These are phyloP conservation scores for Marasmarcha lunaedactyla DNA, from an alignment of 2,888 invertebrate species.

Conservation along the genomic window DNA sequence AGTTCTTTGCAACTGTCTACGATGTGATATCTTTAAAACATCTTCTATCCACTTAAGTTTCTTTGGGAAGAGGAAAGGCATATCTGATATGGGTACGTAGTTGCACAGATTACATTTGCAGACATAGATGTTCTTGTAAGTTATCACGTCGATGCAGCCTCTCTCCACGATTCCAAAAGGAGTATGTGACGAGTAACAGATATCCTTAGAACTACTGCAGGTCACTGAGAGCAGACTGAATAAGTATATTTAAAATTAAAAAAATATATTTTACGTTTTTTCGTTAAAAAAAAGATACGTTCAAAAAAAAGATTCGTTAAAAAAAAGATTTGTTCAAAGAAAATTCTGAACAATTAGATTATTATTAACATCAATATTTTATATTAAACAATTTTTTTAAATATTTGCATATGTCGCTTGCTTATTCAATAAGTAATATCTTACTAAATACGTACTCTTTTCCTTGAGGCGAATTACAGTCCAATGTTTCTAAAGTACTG, in stretches of 20 bases:
- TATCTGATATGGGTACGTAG: conserved; percentile 39
- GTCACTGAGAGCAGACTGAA: conserved; percentile 33
- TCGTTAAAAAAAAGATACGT: too few relatives aligned
- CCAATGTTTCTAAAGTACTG: conserved; percentile 6
- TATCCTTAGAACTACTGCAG: conserved; percentile 34
- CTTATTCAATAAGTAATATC: too few relatives aligned
- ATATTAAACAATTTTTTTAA: too few relatives aligned
- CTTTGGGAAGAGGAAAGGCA: conserved; percentile 39
- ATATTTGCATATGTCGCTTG: too few relatives aligned
- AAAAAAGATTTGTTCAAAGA: too few relatives aligned
- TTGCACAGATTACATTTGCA: conserved; percentile 56
- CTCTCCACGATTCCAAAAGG: conserved; percentile 50
- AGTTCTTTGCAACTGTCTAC: conserved; percentile 35
- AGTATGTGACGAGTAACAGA: conserved; percentile 47
- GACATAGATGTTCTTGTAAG: conserved; percentile 37
- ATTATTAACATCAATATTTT: too few relatives aligned
- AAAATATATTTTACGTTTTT: too few relatives aligned
- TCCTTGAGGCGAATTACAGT: conserved; percentile 34
- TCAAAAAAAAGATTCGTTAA: too few relatives aligned
- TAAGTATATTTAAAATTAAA: conserved; percentile 9
- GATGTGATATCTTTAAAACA: conserved; percentile 40
- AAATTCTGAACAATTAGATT: too few relatives aligned
- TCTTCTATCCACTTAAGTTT: conserved; percentile 43
- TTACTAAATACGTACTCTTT: conserved; percentile 38
- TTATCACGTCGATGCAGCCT: conserved; percentile 42